A percentile compares a stretch with the other conserved stretches of the same genome.
Conservation (phyloP, 2,888 invertebrate species). For the Pemphredon lugubris region DNA sequence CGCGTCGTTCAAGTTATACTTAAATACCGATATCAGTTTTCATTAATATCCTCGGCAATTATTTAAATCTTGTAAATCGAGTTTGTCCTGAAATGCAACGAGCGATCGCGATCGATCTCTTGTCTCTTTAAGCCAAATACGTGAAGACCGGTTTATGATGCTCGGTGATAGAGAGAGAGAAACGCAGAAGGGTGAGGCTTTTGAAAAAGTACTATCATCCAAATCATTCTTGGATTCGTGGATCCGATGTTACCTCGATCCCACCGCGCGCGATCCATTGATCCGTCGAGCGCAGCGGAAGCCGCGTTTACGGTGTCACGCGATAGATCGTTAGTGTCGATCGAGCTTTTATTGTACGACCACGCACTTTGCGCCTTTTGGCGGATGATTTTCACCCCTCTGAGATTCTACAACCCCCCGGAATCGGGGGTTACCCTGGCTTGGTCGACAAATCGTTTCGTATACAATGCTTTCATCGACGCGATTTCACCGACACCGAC, state of each 20-base stretch:
- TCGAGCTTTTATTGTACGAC: constrained; percentile 30
- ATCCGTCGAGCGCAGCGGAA: background rate
- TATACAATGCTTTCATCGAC: no score
- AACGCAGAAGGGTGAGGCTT: constrained; percentile 9
- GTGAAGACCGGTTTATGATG: constrained; percentile 27
- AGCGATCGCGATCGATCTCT: constrained; percentile 25
- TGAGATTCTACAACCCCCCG: no score
- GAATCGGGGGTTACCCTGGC: no score
- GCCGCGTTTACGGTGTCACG: constrained; percentile 34
- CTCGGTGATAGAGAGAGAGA: constrained; percentile 6
- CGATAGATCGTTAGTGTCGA: constrained; percentile 14
- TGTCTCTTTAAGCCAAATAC: constrained; percentile 13
- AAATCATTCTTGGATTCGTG: constrained; percentile 31
- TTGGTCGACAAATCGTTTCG: no score
- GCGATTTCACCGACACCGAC: no score
- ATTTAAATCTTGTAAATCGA: background rate
- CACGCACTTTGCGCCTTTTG: background rate
- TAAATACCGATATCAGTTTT: no score
- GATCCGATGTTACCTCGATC: constrained; percentile 28
- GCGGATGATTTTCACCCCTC: background rate
- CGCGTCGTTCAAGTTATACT: no score
- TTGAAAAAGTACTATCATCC: constrained; percentile 17
- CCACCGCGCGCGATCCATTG: constrained; percentile 3
- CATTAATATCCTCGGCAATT: background rate
- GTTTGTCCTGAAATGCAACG: constrained; percentile 22